phyloP scores from a whole-genome alignment of 2,888 invertebrate species.

The Drosophila percnosoma region DNA sequence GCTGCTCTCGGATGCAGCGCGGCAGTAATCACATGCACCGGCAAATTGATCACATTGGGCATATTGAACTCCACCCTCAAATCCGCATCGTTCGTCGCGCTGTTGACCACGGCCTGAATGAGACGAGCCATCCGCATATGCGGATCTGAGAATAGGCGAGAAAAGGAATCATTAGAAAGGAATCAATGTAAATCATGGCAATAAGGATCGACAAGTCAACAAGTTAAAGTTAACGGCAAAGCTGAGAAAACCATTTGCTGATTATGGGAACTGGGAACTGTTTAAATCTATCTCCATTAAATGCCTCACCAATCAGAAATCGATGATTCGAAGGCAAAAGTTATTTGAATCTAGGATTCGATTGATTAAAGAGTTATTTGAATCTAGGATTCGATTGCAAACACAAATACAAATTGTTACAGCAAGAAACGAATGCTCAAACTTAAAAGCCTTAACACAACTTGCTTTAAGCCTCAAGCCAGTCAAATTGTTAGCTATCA shows the following conservation, averaged over 20 bases:
- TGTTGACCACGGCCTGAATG: constrained; percentile 83
- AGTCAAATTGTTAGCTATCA: not conserved
- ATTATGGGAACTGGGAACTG: not conserved
- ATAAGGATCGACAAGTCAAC: not conserved
- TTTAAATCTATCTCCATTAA: not conserved
- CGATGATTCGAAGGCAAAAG: not conserved
- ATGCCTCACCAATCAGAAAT: not conserved
- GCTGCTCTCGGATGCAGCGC: constrained; percentile 86
- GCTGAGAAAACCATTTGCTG: not conserved
- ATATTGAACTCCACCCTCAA: constrained; percentile 84
- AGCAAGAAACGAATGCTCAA: not conserved
- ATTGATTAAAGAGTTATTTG: not conserved
- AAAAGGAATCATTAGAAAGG: constrained; percentile 7
- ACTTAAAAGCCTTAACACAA: not conserved
- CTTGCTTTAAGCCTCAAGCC: not conserved
- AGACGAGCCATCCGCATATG: constrained; percentile 83
- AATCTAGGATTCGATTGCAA: not conserved
- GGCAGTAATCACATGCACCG: constrained; percentile 85
- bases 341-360: not conserved
- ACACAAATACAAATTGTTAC: not conserved
- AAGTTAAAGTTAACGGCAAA: not conserved
- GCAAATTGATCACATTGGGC: constrained; percentile 83
- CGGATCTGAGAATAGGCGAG: constrained; percentile 69
- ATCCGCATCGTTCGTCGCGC: constrained; percentile 83
- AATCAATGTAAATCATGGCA: not conserved